These are phyloP conservation scores for Carassius carassius DNA, from an alignment of 2,113 vertebrate genomes.

Conservation along the genomic window DNA sequence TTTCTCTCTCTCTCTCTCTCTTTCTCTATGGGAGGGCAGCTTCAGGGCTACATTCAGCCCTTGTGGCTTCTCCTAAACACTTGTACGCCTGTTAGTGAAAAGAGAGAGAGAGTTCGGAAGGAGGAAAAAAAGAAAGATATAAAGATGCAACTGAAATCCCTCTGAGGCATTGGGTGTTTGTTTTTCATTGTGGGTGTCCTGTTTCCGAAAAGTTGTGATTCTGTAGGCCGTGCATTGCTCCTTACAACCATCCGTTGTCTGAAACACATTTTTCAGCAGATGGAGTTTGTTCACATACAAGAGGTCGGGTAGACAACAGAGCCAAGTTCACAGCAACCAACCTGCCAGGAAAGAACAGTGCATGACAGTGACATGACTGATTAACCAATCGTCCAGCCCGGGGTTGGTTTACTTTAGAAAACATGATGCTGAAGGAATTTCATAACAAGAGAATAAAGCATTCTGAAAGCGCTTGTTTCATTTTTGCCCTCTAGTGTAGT, in stretches of 20 bases:
- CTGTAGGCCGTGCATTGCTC: constrained; percentile 28
- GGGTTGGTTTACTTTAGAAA: constrained; percentile 34
- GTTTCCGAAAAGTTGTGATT: constrained; percentile 36
- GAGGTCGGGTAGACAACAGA: constrained; percentile 32
- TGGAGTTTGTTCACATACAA: constrained; percentile 21
- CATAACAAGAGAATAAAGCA: not conserved
- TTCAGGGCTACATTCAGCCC: constrained; percentile 30
- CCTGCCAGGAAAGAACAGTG: constrained; percentile 41
- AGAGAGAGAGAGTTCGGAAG: constrained; percentile 32
- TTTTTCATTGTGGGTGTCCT: constrained; percentile 52
- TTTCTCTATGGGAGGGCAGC: constrained; percentile 21
- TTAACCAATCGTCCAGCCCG: not conserved
- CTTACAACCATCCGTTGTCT: constrained; percentile 49
- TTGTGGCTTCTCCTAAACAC: constrained; percentile 44
- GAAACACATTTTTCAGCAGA: constrained; percentile 40
- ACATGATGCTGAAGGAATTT: constrained; percentile 20
- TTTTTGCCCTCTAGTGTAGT: not conserved
- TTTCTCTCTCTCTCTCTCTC: not conserved
- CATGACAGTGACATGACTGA: constrained; percentile 16
- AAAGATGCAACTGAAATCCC: constrained; percentile 54
- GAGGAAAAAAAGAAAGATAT: constrained; percentile 22
- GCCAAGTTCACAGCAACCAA: constrained; percentile 24
- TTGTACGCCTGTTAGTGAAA: constrained; percentile 45
- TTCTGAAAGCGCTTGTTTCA: constrained; percentile 14
- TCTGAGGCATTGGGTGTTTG: constrained; percentile 53